Conservation (phyloP, 2,113 vertebrate species). For the Haemorhous mexicanus region DNA sequence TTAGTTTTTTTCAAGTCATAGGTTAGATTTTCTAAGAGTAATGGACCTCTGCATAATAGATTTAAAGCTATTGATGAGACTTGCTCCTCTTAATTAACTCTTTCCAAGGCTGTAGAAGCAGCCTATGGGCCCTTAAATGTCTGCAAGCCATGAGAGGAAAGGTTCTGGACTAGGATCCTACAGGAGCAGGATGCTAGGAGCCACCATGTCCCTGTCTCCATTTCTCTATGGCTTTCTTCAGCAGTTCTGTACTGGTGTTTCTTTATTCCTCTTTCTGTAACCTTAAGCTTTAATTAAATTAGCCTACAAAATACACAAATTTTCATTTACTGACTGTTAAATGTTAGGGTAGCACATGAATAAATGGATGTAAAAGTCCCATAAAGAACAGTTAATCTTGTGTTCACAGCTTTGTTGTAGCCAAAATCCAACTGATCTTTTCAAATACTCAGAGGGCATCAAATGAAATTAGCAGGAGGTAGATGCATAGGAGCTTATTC, state of each 20-base stretch:
- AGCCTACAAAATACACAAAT: neutral
- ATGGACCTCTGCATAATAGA: neutral
- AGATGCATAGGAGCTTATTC: neutral
- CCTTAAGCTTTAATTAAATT: neutral
- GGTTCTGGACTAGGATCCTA: neutral
- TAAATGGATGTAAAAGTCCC: neutral
- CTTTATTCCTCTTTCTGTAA: neutral
- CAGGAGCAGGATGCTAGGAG: neutral
- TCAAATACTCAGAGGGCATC: neutral
- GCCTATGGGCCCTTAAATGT: neutral
- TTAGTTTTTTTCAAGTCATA: neutral
- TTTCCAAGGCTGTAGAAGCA: neutral
- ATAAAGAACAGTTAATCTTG: neutral
- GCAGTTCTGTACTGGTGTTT: neutral
- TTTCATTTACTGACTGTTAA: neutral
- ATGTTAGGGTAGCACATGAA: neutral
- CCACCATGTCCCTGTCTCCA: neutral
- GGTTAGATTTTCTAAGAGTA: neutral
- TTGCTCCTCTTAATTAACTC: neutral
- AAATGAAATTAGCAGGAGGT: neutral
- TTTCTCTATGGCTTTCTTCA: neutral
- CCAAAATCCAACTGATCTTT: neutral
- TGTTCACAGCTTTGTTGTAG: neutral
- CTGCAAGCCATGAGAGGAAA: neutral
- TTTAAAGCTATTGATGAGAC: neutral